These are phyloP conservation scores for Sparus aurata DNA, from an alignment of 2,797 vertebrate species.

Conservation along the genomic window DNA sequence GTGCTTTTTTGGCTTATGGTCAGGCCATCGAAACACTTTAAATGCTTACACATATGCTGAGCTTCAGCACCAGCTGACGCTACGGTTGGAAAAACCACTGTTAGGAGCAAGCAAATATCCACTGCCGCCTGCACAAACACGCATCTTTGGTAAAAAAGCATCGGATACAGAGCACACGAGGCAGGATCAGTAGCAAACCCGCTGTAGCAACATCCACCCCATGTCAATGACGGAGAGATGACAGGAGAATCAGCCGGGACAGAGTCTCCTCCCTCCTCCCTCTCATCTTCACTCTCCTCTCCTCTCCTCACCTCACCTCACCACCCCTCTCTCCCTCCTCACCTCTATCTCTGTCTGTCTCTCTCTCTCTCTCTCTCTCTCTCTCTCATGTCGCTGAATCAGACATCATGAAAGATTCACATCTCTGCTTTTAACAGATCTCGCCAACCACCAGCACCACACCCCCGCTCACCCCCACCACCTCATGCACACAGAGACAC, in stretches of 20 bases:
- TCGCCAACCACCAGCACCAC: constrained; percentile 12
- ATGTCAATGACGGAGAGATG: constrained; percentile 23
- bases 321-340: constrained; percentile 31
- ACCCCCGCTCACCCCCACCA: neutral
- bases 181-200: constrained; percentile 18
- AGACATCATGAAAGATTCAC: constrained; percentile 84
- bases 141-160: neutral
- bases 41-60: too few relatives aligned
- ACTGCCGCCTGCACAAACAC: too few relatives aligned
- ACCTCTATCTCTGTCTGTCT: too few relatives aligned
- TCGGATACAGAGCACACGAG: neutral
- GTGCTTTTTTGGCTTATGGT: too few relatives aligned
- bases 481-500: constrained; percentile 21
- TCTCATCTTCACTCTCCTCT: constrained; percentile 30
- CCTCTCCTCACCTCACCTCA: constrained; percentile 3
- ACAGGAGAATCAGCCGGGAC: constrained; percentile 19
- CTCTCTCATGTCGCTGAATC: constrained; percentile 66
- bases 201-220: neutral
- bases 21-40: too few relatives aligned
- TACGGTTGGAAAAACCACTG: neutral
- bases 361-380: constrained; percentile 36
- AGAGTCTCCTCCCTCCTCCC: constrained; percentile 27
- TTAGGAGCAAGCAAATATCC: neutral
- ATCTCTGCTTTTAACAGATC: constrained; percentile 74
- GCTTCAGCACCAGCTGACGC: neutral